These are phyloP conservation scores for Acholoe squamosa DNA, from an alignment of 2,888 invertebrate genomes.

Conservation along the genomic window DNA sequence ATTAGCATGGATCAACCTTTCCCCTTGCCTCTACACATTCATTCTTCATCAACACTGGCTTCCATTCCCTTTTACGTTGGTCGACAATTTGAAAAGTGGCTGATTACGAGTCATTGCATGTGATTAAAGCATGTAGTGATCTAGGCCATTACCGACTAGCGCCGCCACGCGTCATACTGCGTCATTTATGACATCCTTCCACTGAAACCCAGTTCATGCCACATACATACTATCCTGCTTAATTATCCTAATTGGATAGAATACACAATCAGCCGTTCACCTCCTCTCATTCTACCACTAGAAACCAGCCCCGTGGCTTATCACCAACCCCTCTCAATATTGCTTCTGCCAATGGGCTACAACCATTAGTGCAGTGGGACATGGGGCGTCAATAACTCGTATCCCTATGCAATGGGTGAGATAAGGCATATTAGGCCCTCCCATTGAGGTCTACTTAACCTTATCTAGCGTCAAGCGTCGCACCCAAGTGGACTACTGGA, in stretches of 20 bases:
- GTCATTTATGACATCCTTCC: not conserved
- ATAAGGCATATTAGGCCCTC: slow-evolving; percentile 1
- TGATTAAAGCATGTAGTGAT: not conserved
- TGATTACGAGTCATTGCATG: not conserved
- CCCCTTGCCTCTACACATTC: no score
- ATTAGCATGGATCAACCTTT: no score
- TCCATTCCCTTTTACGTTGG: no score
- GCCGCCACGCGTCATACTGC: not conserved
- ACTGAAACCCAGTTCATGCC: not conserved
- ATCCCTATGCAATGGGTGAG: not conserved
- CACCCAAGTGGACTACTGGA: not conserved
- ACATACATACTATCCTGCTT: not conserved
- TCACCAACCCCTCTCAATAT: not conserved
- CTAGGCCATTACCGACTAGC: not conserved
- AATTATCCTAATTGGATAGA: not conserved
- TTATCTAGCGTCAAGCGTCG: not conserved
- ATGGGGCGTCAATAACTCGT: not conserved
- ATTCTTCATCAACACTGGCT: no score
- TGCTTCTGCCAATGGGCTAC: not conserved
- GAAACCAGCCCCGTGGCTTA: not conserved
- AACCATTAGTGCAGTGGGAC: not conserved
- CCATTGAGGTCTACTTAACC: slow-evolving; percentile 1
- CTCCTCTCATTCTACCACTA: not conserved
- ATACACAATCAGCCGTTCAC: not conserved
- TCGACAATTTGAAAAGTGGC: not conserved